These are phyloP conservation scores for Lasioglossum malachurum DNA, from an alignment of 2,888 invertebrate genomes.

Conservation along the genomic window DNA sequence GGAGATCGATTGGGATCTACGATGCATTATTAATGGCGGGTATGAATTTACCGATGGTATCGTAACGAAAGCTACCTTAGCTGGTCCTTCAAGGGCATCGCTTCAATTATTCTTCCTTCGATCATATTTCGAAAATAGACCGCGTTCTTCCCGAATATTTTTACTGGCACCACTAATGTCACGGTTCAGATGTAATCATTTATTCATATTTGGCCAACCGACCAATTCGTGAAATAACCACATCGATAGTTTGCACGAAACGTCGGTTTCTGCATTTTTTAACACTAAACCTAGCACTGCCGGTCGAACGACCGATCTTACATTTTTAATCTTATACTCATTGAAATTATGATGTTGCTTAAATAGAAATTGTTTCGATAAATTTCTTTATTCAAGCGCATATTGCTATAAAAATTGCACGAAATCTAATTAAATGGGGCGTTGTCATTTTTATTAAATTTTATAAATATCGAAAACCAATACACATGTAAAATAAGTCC, in stretches of 20 bases:
- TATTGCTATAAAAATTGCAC: too few species aligned
- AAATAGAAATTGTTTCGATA: too few species aligned
- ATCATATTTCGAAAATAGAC: background rate
- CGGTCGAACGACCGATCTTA: too few species aligned
- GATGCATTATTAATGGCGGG: conserved; percentile 54
- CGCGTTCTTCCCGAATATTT: conserved; percentile 12
- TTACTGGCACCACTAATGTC: conserved; percentile 7
- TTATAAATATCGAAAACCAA: too few species aligned
- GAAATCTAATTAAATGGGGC: too few species aligned
- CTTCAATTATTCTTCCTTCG: conserved; percentile 11
- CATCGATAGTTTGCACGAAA: background rate
- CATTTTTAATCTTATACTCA: too few species aligned
- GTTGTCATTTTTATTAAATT: too few species aligned
- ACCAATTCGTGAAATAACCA: background rate
- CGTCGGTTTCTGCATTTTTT: background rate
- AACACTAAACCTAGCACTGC: background rate
- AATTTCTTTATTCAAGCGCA: too few species aligned
- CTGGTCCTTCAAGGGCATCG: background rate
- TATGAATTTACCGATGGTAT: conserved; percentile 24
- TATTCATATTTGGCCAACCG: background rate
- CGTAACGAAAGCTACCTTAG: conserved; percentile 9
- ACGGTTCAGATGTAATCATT: background rate
- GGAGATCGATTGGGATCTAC: conserved; percentile 42
- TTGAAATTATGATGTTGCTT: too few species aligned
- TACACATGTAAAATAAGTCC: too few species aligned